Percentiles rank a stretch among this genome's conserved stretches.
Evolutionary conservation across 2,113 vertebrate species (phyloP).

Genomic region (Polyodon spathula): DNA sequence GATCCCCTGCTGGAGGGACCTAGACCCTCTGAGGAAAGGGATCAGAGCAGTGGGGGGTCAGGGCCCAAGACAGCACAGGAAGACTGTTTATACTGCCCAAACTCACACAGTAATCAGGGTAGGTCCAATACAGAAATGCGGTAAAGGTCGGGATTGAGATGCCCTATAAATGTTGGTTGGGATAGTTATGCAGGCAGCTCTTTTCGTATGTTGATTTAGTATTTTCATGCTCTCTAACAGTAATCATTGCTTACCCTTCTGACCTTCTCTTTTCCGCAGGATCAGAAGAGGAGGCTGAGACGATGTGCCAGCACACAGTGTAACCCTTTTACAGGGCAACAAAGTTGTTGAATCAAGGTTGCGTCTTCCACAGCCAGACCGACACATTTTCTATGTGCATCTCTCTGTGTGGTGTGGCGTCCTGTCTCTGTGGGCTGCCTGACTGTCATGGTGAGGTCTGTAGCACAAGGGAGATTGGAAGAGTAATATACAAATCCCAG

Average conservation of each 20-base stretch:
- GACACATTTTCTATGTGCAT: too few relatives aligned
- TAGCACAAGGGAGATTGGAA: constrained; percentile 23
- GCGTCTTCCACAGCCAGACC: constrained; percentile 12
- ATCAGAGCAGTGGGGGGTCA: constrained; percentile 36
- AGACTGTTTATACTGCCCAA: constrained; percentile 65
- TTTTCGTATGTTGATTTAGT: too few relatives aligned
- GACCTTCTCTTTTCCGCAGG: constrained; percentile 54
- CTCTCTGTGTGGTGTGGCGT: too few relatives aligned
- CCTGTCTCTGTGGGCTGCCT: too few relatives aligned
- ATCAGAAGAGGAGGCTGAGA: constrained; percentile 74
- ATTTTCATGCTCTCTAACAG: not conserved
- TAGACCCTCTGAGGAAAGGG: constrained; percentile 43
- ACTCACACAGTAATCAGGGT: constrained; percentile 72
- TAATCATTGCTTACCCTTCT: not conserved
- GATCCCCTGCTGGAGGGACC: constrained; percentile 55
- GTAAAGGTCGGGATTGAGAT: too few relatives aligned
- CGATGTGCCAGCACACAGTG: constrained; percentile 69
- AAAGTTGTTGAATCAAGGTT: too few relatives aligned
- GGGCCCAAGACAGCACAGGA: constrained; percentile 45
- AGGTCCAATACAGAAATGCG: too few relatives aligned
- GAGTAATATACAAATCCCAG: not conserved
- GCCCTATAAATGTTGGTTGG: not conserved
- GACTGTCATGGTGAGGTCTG: constrained; percentile 31
- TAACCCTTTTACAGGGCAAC: too few relatives aligned
- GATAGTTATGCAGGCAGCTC: not conserved